Base-by-base conservation (phyloP, 2,888 invertebrate genomes). In the Andrena bucephala region DNA sequence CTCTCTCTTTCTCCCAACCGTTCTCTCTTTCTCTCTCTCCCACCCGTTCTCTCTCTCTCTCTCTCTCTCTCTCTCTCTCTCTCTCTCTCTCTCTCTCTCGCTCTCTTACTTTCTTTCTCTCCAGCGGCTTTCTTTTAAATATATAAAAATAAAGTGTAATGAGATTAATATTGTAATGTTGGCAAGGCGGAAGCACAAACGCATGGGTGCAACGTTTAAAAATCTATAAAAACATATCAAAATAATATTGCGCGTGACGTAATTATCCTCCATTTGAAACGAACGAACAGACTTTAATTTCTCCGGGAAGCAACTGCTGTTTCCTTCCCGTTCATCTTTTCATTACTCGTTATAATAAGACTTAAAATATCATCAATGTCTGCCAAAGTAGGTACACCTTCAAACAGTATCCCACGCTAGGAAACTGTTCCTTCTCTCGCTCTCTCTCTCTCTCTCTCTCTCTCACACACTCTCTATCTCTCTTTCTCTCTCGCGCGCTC, bases 311-410 rank as follows among this genome's bases (percentile, higher is more conserved):
- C 62, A 71, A 75, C 36, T 33, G 8, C 24, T 10, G 24, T 42
- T 70, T 65, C 60, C 76, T 77, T 62, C 57, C 75, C 54, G 31
- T 57, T 63, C 29, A 4, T 13, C 29, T 71, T 76, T 24, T 6
- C 59, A 57, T 48, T 68, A 3, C 29, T 1, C 42, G 72, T 65
- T 83, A 86, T 62, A 73, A 81, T 72, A 73, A 81, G 84, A 84
- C 79, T 81, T 54, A 86, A 84, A 85, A 80, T 83, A 73, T 71
- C 87, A 92, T 92, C 92, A 93, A 93, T 93, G 88, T 92, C 93
- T 93, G 93, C 92, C 93, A 91, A 93, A 93, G 93, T 93, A 92
- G 92, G 84, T 90, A 89, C 86, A 89, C 89, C 90, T 91, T 88
- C 80, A 84, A 89, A 90, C 90, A 89, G 87, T 81, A 82, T 90